phyloP scores from a whole-genome alignment of 1,140 invertebrate species.

The Scylla paramamosain region DNA sequence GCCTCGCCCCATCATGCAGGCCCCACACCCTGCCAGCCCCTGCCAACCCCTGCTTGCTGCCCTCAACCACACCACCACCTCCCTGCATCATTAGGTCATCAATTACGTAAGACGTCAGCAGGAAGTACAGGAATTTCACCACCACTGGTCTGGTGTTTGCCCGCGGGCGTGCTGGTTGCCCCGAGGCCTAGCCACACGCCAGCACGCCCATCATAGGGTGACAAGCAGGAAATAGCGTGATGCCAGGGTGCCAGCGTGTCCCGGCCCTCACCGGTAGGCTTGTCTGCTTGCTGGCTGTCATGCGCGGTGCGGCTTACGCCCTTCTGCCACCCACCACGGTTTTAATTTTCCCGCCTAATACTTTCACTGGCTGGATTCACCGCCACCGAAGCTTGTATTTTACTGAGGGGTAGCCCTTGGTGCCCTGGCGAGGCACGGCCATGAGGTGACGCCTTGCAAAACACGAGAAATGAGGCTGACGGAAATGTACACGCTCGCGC shows the following conservation, averaged over 20 bases:
- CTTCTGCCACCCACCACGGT: conserved; percentile 22
- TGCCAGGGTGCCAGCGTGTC: not conserved
- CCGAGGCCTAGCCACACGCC: not conserved
- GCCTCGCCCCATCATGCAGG: not conserved
- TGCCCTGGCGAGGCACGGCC: too few species aligned
- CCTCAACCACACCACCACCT: too few species aligned
- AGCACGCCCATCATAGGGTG: not conserved
- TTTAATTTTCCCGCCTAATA: not conserved
- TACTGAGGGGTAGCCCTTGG: too few species aligned
- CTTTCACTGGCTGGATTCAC: not conserved
- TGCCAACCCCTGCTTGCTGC: not conserved
- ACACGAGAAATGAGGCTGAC: not conserved
- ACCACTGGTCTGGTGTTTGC: not conserved
- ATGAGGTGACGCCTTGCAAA: not conserved
- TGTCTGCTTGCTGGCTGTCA: conserved; percentile 59
- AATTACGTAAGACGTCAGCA: not conserved
- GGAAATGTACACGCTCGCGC: conserved; percentile 63
- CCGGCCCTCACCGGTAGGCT: conserved; percentile 38
- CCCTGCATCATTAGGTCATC: not conserved
- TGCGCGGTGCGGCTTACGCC: conserved; percentile 59
- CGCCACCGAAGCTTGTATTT: not conserved
- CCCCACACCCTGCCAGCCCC: not conserved
- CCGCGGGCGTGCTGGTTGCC: not conserved
- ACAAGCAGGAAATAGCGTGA: not conserved
- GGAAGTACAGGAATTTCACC: not conserved